phyloP scores from a whole-genome alignment of 2,113 vertebrate species.

The Antigone vipio region DNA sequence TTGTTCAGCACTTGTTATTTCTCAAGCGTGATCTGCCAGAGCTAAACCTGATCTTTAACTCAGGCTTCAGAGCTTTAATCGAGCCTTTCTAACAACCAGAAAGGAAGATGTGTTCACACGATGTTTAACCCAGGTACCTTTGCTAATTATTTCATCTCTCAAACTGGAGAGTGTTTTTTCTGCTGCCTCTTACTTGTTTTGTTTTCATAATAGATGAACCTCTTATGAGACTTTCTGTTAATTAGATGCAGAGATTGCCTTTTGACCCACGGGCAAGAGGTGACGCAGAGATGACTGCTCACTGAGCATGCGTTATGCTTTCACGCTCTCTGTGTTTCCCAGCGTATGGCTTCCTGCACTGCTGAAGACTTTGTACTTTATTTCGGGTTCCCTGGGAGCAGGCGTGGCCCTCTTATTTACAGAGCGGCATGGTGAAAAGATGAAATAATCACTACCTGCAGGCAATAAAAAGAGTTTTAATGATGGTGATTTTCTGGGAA shows the following conservation, averaged over 20 bases:
- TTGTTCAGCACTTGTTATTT: not conserved
- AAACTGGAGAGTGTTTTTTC: not conserved
- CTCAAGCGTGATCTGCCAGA: not conserved
- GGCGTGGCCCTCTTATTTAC: not conserved
- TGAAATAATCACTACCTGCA: not conserved
- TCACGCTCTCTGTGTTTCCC: not conserved
- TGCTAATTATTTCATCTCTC: not conserved
- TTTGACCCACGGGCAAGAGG: not conserved
- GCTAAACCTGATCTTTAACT: not conserved
- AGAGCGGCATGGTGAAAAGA: not conserved
- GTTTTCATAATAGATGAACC: not conserved
- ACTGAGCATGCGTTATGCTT: fast-evolving
- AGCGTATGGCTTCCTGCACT: not conserved
- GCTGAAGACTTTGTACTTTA: not conserved
- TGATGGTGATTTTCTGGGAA: not conserved
- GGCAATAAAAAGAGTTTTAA: not conserved
- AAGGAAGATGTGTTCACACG: not conserved
- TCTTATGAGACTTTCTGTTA: not conserved
- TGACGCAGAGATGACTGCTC: not conserved
- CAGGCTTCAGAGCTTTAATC: not conserved
- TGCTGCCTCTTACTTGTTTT: not conserved
- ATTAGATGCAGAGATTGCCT: not conserved
- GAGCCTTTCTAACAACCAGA: not conserved
- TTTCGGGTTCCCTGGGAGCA: not conserved
- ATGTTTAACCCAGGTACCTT: not conserved